phyloP scores from a whole-genome alignment of 1,140 invertebrate species.

The Galleria mellonella region DNA sequence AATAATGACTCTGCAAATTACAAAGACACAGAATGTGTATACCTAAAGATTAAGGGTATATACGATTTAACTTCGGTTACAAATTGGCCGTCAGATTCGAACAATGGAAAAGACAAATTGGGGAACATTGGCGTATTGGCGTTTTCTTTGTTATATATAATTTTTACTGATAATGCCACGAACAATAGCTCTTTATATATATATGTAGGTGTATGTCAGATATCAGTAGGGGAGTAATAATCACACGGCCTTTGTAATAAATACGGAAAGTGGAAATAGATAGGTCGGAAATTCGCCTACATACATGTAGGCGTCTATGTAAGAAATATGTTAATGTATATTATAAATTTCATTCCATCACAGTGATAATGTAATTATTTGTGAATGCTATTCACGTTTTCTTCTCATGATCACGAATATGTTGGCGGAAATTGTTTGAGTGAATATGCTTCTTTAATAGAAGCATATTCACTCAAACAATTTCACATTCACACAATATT shows the following conservation, averaged over 20 bases:
- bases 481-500: too few species aligned
- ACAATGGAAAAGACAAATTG: constrained; percentile 25
- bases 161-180: constrained; percentile 17
- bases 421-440: too few species aligned
- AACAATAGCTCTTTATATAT: constrained; percentile 18
- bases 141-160: constrained; percentile 17
- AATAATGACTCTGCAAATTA: too few species aligned
- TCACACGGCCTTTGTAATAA: constrained; percentile 4
- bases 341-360: too few species aligned
- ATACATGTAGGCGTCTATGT: too few species aligned
- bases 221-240: constrained; percentile 10
- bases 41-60: constrained; percentile 1
- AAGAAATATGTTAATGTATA: too few species aligned
- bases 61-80: constrained; percentile 11
- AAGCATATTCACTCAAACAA: too few species aligned
- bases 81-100: constrained; percentile 14
- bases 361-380: too few species aligned
- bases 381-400: too few species aligned
- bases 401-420: too few species aligned
- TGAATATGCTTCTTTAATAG: too few species aligned
- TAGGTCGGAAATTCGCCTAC: not conserved
- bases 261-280: not conserved
- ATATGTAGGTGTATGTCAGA: not conserved
- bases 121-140: constrained; percentile 21
- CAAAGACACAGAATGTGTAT: too few species aligned